phyloP scores from a whole-genome alignment of 2,797 vertebrate species.

The Calcarius lapponicus region DNA sequence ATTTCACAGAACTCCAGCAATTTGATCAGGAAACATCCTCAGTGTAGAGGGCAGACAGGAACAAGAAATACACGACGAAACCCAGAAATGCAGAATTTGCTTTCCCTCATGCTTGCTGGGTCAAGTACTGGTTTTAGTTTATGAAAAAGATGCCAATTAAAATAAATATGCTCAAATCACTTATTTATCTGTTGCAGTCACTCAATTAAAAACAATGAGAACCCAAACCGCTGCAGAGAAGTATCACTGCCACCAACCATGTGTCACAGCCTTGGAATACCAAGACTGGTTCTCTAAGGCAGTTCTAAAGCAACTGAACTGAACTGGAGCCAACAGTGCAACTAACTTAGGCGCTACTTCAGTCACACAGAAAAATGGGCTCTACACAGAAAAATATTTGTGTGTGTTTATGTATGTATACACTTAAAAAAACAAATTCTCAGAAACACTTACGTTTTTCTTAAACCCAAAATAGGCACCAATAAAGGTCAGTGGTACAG shows the following conservation, averaged over 20 bases:
- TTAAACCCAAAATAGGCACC: constrained; percentile 95
- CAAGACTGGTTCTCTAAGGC: neutral
- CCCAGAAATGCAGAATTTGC: neutral
- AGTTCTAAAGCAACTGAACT: neutral
- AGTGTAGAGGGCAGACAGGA: neutral
- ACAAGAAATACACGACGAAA: neutral
- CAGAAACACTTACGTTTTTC: constrained; percentile 84
- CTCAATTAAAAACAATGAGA: neutral
- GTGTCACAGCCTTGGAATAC: neutral
- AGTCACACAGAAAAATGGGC: neutral
- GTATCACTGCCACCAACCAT: neutral
- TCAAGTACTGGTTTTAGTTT: neutral
- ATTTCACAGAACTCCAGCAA: neutral
- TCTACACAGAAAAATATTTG: neutral
- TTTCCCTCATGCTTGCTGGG: neutral
- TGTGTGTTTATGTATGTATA: neutral
- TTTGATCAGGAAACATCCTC: neutral
- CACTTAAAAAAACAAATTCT: neutral
- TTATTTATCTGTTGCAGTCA: neutral
- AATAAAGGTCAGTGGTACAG: constrained; percentile 90
- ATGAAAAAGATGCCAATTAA: neutral
- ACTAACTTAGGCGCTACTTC: neutral
- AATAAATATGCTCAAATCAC: neutral
- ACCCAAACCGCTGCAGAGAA: neutral
- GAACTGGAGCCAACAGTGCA: neutral